Evolutionary conservation across 2,113 vertebrate species (phyloP).

Genomic region (Microtus oregoni): DNA sequence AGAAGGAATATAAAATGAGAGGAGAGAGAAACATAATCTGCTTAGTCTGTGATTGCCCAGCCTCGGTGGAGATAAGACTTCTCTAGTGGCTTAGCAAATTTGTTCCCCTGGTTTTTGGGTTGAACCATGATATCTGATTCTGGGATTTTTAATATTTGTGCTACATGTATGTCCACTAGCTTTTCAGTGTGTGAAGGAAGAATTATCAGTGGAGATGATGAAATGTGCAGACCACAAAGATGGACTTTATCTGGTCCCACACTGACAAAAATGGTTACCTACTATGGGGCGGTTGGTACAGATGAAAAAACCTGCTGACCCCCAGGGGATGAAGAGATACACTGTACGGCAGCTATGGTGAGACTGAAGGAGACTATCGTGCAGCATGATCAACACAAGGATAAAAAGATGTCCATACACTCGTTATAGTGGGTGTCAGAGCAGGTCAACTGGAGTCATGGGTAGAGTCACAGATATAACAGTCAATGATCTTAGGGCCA

Average conservation of each 20-base stretch:
- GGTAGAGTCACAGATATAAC: conserved; percentile 60
- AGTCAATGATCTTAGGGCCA: not conserved
- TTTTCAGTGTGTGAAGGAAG: not conserved
- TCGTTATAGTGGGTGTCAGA: not conserved
- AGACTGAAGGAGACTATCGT: conserved; percentile 17
- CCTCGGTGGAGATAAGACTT: too few species aligned
- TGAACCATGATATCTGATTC: too few species aligned
- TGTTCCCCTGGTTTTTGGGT: too few species aligned
- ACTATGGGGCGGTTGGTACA: conserved; percentile 58
- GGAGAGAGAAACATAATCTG: too few species aligned
- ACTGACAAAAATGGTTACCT: conserved; percentile 68
- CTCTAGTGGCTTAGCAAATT: too few species aligned
- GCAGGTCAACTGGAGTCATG: conserved; percentile 59
- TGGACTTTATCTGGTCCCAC: not conserved
- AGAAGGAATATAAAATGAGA: too few species aligned
- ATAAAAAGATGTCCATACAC: conserved; percentile 63
- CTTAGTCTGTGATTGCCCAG: too few species aligned
- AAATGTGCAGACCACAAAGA: not conserved
- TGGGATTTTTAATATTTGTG: too few species aligned
- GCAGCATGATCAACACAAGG: conserved; percentile 50
- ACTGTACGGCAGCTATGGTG: conserved; percentile 17
- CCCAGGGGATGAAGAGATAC: conserved; percentile 52
- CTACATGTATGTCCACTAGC: not conserved
- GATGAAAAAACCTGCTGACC: conserved; percentile 62
- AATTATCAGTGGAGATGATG: not conserved